Conservation (phyloP, 2,888 invertebrate genomes). For the Ophion ventricosus region DNA sequence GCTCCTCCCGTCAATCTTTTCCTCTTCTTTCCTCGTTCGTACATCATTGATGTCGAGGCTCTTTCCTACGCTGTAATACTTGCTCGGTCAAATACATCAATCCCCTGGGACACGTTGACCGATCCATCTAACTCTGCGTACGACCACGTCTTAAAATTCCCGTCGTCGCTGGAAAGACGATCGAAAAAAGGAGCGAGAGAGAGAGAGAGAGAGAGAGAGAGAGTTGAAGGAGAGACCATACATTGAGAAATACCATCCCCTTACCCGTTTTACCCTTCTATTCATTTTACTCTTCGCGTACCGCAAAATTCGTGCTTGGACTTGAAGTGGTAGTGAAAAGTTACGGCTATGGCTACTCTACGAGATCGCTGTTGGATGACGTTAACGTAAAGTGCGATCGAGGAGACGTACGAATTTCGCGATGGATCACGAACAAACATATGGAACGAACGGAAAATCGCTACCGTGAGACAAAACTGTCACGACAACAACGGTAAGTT, state of each 20-base stretch:
- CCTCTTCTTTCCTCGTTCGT: constrained; percentile 4
- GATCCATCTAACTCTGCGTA: constrained; percentile 17
- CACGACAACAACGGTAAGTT: constrained; percentile 49
- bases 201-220: too few relatives aligned
- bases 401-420: constrained; percentile 38
- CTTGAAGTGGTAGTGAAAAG: constrained; percentile 44
- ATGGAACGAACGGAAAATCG: constrained; percentile 43
- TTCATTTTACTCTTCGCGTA: neutral
- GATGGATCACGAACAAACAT: constrained; percentile 57
- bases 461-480: constrained; percentile 30
- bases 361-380: constrained; percentile 28
- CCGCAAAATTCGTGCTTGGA: constrained; percentile 30
- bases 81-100: constrained; percentile 4
- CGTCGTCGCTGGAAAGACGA: constrained; percentile 20
- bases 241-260: neutral
- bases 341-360: constrained; percentile 31
- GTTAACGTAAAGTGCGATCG: constrained; percentile 52
- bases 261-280: neutral
- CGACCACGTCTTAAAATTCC: constrained; percentile 44
- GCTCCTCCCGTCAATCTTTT: neutral
- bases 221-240: neutral
- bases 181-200: too few relatives aligned
- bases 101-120: constrained; percentile 37
- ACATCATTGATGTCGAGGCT: constrained; percentile 4
- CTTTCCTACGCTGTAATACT: neutral